Evolutionary conservation across 2,888 invertebrate species (phyloP).

Genomic region (Ditula angustiorana): DNA sequence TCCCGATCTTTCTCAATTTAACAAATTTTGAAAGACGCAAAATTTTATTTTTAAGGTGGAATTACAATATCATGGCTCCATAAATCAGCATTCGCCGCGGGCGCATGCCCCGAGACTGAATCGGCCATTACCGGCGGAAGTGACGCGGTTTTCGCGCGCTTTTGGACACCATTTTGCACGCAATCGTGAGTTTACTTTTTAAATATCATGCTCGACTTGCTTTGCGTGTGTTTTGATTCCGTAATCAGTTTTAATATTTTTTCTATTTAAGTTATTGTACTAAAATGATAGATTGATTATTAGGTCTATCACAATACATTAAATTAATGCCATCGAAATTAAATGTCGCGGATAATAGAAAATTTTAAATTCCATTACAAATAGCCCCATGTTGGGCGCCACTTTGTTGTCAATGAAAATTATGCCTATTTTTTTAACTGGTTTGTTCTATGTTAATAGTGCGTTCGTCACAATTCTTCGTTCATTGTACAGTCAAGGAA

Average conservation of each 20-base stretch:
- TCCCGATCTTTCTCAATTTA: too few relatives aligned
- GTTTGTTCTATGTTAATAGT: background rate
- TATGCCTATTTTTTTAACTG: background rate
- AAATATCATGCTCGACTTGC: background rate
- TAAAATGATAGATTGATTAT: too few relatives aligned
- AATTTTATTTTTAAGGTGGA: background rate
- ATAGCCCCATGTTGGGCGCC: conserved; percentile 32
- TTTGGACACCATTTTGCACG: conserved; percentile 28
- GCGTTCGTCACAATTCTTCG: background rate
- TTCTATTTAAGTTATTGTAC: too few relatives aligned
- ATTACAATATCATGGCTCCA: background rate
- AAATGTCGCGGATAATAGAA: too few relatives aligned
- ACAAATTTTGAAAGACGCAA: too few relatives aligned
- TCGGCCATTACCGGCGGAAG: conserved; percentile 80
- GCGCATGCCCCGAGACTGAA: conserved; percentile 24
- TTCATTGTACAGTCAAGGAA: too few relatives aligned
- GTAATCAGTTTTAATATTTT: background rate
- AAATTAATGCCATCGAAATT: too few relatives aligned
- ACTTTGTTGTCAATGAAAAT: background rate
- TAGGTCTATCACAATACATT: too few relatives aligned
- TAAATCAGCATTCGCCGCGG: conserved; percentile 31
- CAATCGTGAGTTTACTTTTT: conserved; percentile 11
- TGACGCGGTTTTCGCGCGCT: conserved; percentile 71
- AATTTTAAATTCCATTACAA: background rate
- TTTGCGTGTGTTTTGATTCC: background rate